These are phyloP conservation scores for Oscheius sp. DNA, from an alignment of 1,140 invertebrate species.

Conservation along the genomic window DNA sequence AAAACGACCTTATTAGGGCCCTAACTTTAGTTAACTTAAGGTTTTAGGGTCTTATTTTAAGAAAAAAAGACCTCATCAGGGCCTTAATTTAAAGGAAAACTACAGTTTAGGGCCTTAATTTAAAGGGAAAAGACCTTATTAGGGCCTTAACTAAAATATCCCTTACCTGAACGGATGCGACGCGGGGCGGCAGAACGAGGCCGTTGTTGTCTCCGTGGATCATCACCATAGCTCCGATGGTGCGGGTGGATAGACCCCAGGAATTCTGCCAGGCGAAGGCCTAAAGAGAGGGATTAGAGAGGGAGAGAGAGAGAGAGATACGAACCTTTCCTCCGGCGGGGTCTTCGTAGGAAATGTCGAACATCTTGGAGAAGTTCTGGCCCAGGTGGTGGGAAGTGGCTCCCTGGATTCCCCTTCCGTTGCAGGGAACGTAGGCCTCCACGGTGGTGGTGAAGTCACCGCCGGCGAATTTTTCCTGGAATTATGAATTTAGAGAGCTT, in stretches of 20 bases:
- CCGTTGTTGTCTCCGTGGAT: slow-evolving; percentile 95
- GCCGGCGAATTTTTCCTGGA: slow-evolving; percentile 94
- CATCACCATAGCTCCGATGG: slow-evolving; percentile 89
- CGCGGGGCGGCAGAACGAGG: slow-evolving; percentile 86
- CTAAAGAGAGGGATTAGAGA: neutral
- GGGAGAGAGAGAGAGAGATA: neutral
- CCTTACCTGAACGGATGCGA: slow-evolving; percentile 75
- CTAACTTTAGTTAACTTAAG: too few relatives aligned
- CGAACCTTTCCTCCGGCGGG: slow-evolving; percentile 2
- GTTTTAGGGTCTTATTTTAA: too few relatives aligned
- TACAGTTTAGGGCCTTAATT: neutral
- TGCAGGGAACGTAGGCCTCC: slow-evolving; percentile 89
- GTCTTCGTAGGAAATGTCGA: slow-evolving; percentile 91
- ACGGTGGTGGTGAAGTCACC: slow-evolving; percentile 95
- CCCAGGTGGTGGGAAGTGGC: slow-evolving; percentile 96
- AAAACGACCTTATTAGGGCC: too few relatives aligned
- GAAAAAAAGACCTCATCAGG: too few relatives aligned
- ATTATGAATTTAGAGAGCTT: neutral
- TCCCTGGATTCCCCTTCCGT: slow-evolving; percentile 82
- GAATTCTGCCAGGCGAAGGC: slow-evolving; percentile 90
- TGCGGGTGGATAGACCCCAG: slow-evolving; percentile 94
- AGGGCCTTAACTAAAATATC: too few relatives aligned
- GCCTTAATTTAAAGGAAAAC: too few relatives aligned
- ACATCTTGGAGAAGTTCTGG: slow-evolving; percentile 99
- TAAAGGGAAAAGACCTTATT: too few relatives aligned